phyloP scores from a whole-genome alignment of 1,140 invertebrate genomes.

The Papilio polyxenes region DNA sequence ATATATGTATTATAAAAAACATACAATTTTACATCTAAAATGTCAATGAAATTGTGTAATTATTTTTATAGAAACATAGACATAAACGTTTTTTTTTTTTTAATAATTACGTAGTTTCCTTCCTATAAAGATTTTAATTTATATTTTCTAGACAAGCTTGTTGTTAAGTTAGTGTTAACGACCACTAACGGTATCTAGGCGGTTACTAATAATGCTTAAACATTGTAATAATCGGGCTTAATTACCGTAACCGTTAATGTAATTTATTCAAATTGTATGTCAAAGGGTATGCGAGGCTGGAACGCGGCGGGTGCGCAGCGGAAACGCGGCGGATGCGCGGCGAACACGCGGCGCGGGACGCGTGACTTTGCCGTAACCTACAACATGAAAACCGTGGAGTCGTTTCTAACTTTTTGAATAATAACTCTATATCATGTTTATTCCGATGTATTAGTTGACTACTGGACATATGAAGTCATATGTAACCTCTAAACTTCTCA shows the following conservation, averaged over 20 bases:
- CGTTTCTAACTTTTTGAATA: not conserved
- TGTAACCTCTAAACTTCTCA: too few relatives aligned
- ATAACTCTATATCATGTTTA: not conserved
- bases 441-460: too few relatives aligned
- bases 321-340: constrained; percentile 29
- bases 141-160: not conserved
- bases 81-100: too few relatives aligned
- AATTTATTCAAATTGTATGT: constrained; percentile 37
- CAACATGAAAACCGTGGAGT: constrained; percentile 28
- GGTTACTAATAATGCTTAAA: constrained; percentile 14
- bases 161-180: not conserved
- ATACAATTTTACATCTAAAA: too few relatives aligned
- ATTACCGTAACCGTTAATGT: constrained; percentile 24
- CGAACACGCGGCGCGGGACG: constrained; percentile 24
- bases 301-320: constrained; percentile 24
- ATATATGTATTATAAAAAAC: too few relatives aligned
- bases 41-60: too few relatives aligned
- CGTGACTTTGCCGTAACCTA: constrained; percentile 43
- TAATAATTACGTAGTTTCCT: not conserved
- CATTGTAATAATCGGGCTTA: not conserved
- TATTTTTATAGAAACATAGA: too few relatives aligned
- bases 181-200: constrained; percentile 2
- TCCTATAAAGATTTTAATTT: not conserved
- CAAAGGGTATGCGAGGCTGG: constrained; percentile 16
- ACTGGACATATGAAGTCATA: too few relatives aligned